These are phyloP conservation scores for Pachliopta kotzebuea DNA, from an alignment of 2,888 invertebrate species.

Conservation along the genomic window DNA sequence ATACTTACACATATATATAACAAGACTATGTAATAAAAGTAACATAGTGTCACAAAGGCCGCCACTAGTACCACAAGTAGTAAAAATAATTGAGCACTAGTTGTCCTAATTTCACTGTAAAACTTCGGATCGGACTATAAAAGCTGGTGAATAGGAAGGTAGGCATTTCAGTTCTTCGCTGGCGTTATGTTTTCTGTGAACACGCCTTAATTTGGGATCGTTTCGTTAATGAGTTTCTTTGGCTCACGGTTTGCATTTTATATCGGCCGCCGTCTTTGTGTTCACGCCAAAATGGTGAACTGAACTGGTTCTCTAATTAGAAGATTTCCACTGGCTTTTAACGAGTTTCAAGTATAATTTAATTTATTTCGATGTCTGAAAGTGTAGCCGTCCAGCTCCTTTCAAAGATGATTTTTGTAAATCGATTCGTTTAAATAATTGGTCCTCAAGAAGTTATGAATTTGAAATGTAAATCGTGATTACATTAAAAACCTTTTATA, in stretches of 20 bases:
- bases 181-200: slow-evolving; percentile 6
- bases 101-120: no score
- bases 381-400: background rate
- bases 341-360: slow-evolving; percentile 14
- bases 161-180: background rate
- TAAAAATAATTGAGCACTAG: no score
- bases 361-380: slow-evolving; percentile 3
- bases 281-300: slow-evolving; percentile 46
- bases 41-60: no score
- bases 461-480: no score
- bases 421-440: no score
- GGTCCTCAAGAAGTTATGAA: no score
- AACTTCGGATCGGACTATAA: no score
- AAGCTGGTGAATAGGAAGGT: background rate
- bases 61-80: no score
- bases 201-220: slow-evolving; percentile 39
- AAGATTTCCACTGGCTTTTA: slow-evolving; percentile 32
- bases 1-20: no score
- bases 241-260: slow-evolving; percentile 78
- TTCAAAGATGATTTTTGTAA: background rate
- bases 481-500: no score
- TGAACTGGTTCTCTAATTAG: slow-evolving; percentile 57
- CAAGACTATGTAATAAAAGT: no score
- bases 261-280: slow-evolving; percentile 49
- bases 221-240: slow-evolving; percentile 78